Evolutionary conservation across 1,140 invertebrate species (phyloP).

Genomic region (roundworm (Caenorhabditis elegans)): DNA sequence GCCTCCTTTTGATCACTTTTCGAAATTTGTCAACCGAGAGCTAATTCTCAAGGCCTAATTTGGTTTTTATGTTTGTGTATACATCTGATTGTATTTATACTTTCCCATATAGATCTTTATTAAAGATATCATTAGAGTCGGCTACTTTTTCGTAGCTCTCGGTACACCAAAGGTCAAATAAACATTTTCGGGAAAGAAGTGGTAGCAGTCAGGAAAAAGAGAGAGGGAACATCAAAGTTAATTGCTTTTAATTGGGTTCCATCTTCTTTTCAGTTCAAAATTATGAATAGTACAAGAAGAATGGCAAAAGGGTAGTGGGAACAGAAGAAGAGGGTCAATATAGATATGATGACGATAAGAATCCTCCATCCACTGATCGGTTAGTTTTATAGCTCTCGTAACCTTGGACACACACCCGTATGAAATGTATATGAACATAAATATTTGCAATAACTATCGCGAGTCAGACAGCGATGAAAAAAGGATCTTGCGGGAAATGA

Average conservation of each 20-base stretch:
- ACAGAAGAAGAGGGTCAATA: not conserved
- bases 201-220: not conserved
- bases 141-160: not conserved
- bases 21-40: not conserved
- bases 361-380: slow-evolving; percentile 23
- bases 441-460: not conserved
- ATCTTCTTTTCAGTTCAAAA: not conserved
- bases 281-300: not conserved
- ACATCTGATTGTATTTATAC: not conserved
- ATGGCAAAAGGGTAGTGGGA: not conserved
- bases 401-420: slow-evolving; percentile 26
- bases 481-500: not conserved
- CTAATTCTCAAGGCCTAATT: not conserved
- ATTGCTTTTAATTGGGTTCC: slow-evolving; percentile 30
- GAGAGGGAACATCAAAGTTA: slow-evolving; percentile 7
- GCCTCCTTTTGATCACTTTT: slow-evolving; percentile 19
- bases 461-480: not conserved
- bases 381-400: slow-evolving; percentile 29
- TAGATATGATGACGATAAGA: slow-evolving; percentile 30
- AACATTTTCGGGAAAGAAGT: too few species aligned
- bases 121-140: slow-evolving; percentile 17
- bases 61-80: not conserved
- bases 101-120: not conserved
- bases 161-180: too few species aligned
- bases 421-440: slow-evolving; percentile 23